phyloP scores from a whole-genome alignment of 2,113 vertebrate genomes.

The Pycnonotus jocosus region DNA sequence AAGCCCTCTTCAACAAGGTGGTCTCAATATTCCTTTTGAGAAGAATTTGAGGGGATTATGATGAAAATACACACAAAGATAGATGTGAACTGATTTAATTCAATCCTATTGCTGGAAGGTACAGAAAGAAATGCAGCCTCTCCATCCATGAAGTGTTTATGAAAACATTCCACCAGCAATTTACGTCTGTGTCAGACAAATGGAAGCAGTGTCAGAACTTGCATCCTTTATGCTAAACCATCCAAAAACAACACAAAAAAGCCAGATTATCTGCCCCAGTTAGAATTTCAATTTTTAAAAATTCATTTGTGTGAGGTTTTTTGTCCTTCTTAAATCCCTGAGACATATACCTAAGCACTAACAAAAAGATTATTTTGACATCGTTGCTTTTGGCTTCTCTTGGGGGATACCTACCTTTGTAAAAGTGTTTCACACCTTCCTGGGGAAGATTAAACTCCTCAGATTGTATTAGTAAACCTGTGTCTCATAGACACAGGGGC shows the following conservation, averaged over 20 bases:
- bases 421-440: not conserved
- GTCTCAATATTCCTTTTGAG: not conserved
- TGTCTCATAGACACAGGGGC: not conserved
- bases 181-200: not conserved
- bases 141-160: not conserved
- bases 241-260: not conserved
- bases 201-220: not conserved
- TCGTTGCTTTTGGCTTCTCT: not conserved
- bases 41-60: not conserved
- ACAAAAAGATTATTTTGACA: not conserved
- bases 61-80: not conserved
- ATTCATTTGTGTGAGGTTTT: not conserved
- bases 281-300: not conserved
- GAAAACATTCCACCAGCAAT: conserved; percentile 7
- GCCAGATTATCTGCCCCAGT: not conserved
- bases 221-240: not conserved
- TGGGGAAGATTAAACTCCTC: not conserved
- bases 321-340: not conserved
- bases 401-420: not conserved
- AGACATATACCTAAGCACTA: not conserved
- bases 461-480: not conserved
- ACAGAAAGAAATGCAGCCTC: not conserved
- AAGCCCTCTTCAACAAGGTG: not conserved
- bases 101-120: not conserved
- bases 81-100: not conserved